Evolutionary conservation across 2,888 invertebrate genomes (phyloP).

Genomic region (Erpobdella octoculata): DNA sequence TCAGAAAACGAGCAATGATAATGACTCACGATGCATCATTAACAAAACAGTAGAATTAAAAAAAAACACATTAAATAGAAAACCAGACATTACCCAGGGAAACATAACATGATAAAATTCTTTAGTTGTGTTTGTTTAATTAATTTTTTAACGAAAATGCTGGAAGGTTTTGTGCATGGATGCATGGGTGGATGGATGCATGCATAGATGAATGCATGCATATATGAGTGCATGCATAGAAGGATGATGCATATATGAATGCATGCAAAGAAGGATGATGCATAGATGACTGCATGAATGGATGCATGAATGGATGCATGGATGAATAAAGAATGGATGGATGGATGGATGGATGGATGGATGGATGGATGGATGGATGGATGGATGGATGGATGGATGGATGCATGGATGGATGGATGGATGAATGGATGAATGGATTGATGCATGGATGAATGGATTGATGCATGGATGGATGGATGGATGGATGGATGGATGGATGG

Average conservation of each 20-base stretch:
- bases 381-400: not conserved
- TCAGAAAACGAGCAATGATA: too few species aligned
- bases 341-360: not conserved
- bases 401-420: not conserved
- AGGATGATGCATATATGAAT: not conserved
- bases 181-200: not conserved
- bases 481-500: not conserved
- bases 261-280: not conserved
- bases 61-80: too few species aligned
- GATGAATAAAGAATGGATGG: not conserved
- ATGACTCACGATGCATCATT: too few species aligned
- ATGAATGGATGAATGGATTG: too few species aligned
- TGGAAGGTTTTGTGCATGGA: not conserved
- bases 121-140: too few species aligned
- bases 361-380: constrained; percentile 3
- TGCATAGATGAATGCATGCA: not conserved
- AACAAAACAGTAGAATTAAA: too few species aligned
- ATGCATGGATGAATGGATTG: not conserved
- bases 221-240: not conserved
- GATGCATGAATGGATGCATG: not conserved
- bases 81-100: too few species aligned
- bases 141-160: too few species aligned
- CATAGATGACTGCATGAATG: not conserved
- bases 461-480: not conserved
- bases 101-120: too few species aligned